Evolutionary conservation across 1,140 invertebrate species (phyloP).

Genomic region (Eumaeus atala): DNA sequence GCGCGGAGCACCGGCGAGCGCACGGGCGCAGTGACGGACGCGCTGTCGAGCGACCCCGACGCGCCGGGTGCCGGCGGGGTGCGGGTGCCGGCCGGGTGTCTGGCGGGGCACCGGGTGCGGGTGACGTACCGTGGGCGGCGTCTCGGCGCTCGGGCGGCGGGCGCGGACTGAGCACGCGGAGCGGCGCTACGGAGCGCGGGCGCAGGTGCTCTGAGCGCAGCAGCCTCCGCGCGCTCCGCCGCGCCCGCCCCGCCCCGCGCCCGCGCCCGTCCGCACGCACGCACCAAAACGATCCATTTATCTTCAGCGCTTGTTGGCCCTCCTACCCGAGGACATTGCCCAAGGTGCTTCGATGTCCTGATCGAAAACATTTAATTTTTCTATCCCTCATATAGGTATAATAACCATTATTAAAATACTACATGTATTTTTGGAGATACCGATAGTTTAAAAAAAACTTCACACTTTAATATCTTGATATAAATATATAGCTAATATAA

Average conservation of each 20-base stretch:
- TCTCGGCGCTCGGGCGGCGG: conserved; percentile 20
- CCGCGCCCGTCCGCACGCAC: conserved; percentile 54
- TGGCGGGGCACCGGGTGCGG: conserved; percentile 50
- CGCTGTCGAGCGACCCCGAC: conserved; percentile 67
- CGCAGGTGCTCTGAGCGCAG: conserved; percentile 71
- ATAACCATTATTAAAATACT: too few species aligned
- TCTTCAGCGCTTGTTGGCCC: conserved; percentile 65
- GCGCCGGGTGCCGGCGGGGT: conserved; percentile 53
- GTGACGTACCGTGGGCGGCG: conserved; percentile 45
- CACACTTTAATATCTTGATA: too few species aligned
- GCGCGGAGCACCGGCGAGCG: conserved; percentile 45
- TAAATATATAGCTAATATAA: too few species aligned
- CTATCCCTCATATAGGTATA: background rate
- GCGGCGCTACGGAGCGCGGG: conserved; percentile 70
- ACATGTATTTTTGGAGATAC: too few species aligned
- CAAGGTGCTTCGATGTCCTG: conserved; percentile 40
- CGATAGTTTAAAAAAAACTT: too few species aligned
- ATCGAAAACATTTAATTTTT: conserved; percentile 14
- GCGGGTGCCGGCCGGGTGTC: conserved; percentile 62
- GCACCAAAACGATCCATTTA: conserved; percentile 72
- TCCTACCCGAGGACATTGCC: conserved; percentile 61
- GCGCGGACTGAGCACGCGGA: conserved; percentile 62
- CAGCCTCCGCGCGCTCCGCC: conserved; percentile 66
- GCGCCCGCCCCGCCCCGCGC: conserved; percentile 49
- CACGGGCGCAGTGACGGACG: conserved; percentile 63